Percentiles rank a stretch among this genome's conserved stretches.
These are phyloP conservation scores for Todiramphus saurophagus DNA, from an alignment of 2,113 vertebrate genomes.

Conservation along the genomic window DNA sequence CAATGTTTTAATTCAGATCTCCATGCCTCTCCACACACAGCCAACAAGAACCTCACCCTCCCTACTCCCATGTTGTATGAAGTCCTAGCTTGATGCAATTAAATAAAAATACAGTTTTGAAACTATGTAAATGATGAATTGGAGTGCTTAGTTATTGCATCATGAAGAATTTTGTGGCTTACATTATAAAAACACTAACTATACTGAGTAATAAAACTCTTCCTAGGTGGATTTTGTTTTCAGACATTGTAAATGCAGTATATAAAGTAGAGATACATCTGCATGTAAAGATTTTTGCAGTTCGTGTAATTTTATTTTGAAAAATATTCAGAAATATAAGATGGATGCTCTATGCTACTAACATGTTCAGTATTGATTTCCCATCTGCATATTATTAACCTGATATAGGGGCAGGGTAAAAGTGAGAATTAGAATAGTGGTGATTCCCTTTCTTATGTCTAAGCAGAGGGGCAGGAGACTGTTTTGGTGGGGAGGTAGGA, in stretches of 20 bases:
- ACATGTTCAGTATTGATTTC: background rate
- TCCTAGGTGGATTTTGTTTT: background rate
- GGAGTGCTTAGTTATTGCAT: background rate
- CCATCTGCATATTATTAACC: background rate
- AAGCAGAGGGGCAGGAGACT: background rate
- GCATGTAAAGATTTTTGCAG: background rate
- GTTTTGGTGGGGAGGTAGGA: background rate
- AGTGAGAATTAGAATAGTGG: background rate
- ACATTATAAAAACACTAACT: background rate
- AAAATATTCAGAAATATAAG: background rate
- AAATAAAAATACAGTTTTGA: background rate
- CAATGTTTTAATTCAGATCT: background rate
- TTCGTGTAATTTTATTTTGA: background rate
- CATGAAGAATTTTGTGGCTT: background rate
- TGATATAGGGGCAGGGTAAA: background rate
- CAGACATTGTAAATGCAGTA: background rate
- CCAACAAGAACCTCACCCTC: background rate
- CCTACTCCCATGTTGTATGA: background rate
- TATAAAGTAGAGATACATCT: background rate
- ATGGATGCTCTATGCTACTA: fast-evolving
- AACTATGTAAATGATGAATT: background rate
- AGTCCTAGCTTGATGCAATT: background rate
- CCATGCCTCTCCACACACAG: fast-evolving
- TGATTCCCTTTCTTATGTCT: background rate
- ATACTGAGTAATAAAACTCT: background rate